Percentiles rank a stretch among this genome's conserved stretches.
Conservation (phyloP, 2,797 vertebrate species). For the Ciconia nigra region DNA sequence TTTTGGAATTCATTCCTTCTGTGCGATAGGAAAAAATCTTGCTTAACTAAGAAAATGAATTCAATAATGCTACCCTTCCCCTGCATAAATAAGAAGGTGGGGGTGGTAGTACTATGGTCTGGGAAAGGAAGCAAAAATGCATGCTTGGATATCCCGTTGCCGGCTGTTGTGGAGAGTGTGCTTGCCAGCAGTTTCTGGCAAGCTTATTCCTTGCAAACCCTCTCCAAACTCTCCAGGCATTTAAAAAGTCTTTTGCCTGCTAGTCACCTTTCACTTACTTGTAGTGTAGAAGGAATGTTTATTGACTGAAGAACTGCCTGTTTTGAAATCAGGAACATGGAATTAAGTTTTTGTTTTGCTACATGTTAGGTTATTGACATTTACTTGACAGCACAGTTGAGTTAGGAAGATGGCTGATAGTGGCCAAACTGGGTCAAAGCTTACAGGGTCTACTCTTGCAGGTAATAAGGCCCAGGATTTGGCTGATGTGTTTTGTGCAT, state of each 20-base stretch:
- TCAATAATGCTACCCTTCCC: constrained; percentile 25
- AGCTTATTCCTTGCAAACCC: not conserved
- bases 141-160: constrained; percentile 11
- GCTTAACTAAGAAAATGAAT: not conserved
- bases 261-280: constrained; percentile 48
- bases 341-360: not conserved
- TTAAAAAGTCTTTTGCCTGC: constrained; percentile 25
- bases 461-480: not conserved
- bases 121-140: constrained; percentile 38
- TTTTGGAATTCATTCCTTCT: not conserved
- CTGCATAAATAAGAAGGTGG: constrained; percentile 15
- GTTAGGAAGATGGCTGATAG: not conserved
- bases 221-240: constrained; percentile 22
- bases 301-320: not conserved
- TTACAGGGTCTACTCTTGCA: not conserved
- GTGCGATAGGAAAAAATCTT: not conserved
- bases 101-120: not conserved
- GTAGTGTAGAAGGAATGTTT: not conserved
- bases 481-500: not conserved
- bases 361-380: not conserved
- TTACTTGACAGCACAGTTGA: not conserved
- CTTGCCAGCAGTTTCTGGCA: constrained; percentile 47
- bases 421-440: not conserved
- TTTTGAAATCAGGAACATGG: not conserved
- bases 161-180: not conserved